These are phyloP conservation scores for Uria aalge DNA, from an alignment of 2,113 vertebrate species.

Conservation along the genomic window DNA sequence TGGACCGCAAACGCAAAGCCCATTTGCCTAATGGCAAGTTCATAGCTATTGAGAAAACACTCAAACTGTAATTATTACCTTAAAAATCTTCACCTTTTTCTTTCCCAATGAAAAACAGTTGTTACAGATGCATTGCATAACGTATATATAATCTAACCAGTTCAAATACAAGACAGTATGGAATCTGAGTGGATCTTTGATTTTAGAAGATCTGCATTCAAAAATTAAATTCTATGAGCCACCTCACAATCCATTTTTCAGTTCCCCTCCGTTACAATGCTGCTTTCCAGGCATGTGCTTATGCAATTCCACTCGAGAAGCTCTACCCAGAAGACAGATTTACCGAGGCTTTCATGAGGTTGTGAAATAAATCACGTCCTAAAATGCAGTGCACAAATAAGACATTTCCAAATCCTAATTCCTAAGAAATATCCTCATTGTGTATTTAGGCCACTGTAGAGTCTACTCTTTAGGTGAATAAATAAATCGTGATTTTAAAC, in stretches of 20 bases:
- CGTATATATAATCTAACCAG: not conserved
- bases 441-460: not conserved
- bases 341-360: not conserved
- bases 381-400: not conserved
- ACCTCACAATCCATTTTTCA: not conserved
- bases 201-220: not conserved
- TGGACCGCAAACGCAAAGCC: not conserved
- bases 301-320: not conserved
- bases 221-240: not conserved
- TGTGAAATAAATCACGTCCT: not conserved
- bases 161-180: not conserved
- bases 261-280: not conserved
- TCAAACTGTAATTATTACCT: not conserved
- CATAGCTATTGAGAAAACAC: not conserved
- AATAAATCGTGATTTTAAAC: not conserved
- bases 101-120: not conserved
- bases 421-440: not conserved
- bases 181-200: not conserved
- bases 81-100: not conserved
- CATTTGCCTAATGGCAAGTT: not conserved
- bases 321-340: not conserved
- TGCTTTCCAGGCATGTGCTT: not conserved
- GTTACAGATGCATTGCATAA: not conserved
- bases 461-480: not conserved
- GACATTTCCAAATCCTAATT: not conserved